Evolutionary conservation across 2,797 vertebrate species (phyloP), one percentile per base, ranked within the genome.

Genomic region (Pogoniulus pusillus): DNA sequence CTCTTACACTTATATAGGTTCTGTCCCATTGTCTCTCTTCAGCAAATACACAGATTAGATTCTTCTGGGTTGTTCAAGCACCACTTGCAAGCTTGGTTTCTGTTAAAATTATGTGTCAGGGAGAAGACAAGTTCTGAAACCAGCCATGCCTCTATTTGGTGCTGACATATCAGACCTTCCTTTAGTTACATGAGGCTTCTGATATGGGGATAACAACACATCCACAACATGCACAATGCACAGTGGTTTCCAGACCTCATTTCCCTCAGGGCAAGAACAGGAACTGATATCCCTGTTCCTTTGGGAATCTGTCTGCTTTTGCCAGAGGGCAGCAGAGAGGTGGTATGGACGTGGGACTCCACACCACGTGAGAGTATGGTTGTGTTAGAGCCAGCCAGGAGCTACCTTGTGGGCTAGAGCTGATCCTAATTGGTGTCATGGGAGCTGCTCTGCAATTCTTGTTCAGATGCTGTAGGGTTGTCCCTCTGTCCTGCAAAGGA

Each of bases 261-360:
- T 60, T 80, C 10, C 24, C 24, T 51, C 35, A 30, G 27, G 20
- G 14, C 5, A 47, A 5, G 14, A 47, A 26, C 26, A 69, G 7
- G 3, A 2, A 13, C 16, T 79, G n/a, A 14, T 12, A 19, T 2
- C 5, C 0, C 0, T 32, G 32, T 71, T 22, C 9, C 19, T 10
- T 10, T 1, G 6, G 13, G 11, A 12, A 23, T 13, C 14, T 47
- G 19, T 3, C 23, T 55, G 22, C 26, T 27, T 76, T 72, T 68
- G 59, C 19, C 30, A 4, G 12, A 65, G 6, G 8, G 16, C 18
- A 37, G 16, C 17, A 85, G 32, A 30, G n/a, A 26, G 16, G 17
- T 2, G 16, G 8, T 2, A 3, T 1, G 1, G 45, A 13, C 0
- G 0, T 4, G 5, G 55, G 24, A 43, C 7, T 9, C 1, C 4